phyloP scores from a whole-genome alignment of 37 sponge, comb jelly and placozoan genomes.

The Oopsacas minuta region DNA sequence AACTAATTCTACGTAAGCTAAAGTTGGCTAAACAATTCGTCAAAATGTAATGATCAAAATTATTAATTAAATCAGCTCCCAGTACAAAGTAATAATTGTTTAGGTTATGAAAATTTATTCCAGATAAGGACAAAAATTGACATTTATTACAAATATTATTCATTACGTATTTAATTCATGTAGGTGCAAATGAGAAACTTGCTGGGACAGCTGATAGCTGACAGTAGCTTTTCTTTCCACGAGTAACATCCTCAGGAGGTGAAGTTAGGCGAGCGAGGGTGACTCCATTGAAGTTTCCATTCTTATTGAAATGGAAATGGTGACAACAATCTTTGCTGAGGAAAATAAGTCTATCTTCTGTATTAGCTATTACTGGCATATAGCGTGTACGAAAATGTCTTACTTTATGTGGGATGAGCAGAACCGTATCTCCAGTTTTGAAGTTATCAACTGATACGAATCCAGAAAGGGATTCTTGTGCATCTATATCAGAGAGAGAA shows the following conservation, averaged over 20 bases:
- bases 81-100: no score
- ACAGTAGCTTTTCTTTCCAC: not conserved
- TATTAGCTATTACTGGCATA: not conserved
- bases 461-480: not conserved
- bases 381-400: not conserved
- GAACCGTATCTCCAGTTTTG: not conserved
- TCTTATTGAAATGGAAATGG: not conserved
- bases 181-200: not conserved
- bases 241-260: not conserved
- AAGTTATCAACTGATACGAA: not conserved
- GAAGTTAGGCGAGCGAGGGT: not conserved
- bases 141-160: not conserved
- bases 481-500: not conserved
- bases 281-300: not conserved
- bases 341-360: not conserved
- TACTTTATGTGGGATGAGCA: not conserved
- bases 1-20: no score
- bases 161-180: not conserved
- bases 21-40: no score
- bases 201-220: not conserved
- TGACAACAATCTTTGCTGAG: not conserved
- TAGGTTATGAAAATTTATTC: not conserved
- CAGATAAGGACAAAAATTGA: not conserved
- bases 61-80: no score
- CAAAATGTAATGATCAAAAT: no score